Evolutionary conservation across 2,888 invertebrate species (phyloP).

Genomic region (Cyclophora albipunctata): DNA sequence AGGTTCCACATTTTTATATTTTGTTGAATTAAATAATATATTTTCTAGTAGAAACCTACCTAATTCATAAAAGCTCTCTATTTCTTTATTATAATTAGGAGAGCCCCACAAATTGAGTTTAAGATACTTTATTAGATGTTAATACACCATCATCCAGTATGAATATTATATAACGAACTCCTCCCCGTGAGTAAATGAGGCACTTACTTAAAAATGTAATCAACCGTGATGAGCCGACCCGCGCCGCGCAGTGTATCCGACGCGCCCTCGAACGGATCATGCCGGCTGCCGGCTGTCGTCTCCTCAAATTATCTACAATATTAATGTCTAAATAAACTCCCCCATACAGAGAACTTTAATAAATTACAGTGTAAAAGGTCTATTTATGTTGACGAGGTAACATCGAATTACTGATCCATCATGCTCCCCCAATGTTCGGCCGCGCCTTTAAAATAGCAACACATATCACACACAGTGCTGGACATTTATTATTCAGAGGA

Average conservation of each 20-base stretch:
- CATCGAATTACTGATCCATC: constrained; percentile 23
- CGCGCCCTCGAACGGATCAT: background rate
- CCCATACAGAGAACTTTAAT: constrained; percentile 7
- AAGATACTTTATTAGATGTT: too few relatives aligned
- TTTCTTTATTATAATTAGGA: too few relatives aligned
- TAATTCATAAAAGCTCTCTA: too few relatives aligned
- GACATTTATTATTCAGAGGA: constrained; percentile 56
- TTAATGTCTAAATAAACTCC: constrained; percentile 1
- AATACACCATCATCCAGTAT: too few relatives aligned
- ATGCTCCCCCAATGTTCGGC: constrained; percentile 14
- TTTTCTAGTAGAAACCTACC: too few relatives aligned
- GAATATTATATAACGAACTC: too few relatives aligned
- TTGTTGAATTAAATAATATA: too few relatives aligned
- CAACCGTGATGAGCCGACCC: background rate
- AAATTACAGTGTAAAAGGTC: constrained; percentile 13
- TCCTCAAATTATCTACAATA: background rate
- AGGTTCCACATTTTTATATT: too few relatives aligned
- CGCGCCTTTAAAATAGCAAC: constrained; percentile 21
- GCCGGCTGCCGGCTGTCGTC: background rate
- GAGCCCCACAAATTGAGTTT: too few relatives aligned
- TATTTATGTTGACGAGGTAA: constrained; percentile 15
- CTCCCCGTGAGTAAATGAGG: too few relatives aligned
- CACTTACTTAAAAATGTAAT: background rate
- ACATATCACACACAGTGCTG: constrained; percentile 29
- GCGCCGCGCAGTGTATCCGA: too few relatives aligned